A percentile compares a stretch with the other conserved stretches of the same genome.
These are phyloP conservation scores for Apotomis turbidana DNA, from an alignment of 2,888 invertebrate species.

Conservation along the genomic window DNA sequence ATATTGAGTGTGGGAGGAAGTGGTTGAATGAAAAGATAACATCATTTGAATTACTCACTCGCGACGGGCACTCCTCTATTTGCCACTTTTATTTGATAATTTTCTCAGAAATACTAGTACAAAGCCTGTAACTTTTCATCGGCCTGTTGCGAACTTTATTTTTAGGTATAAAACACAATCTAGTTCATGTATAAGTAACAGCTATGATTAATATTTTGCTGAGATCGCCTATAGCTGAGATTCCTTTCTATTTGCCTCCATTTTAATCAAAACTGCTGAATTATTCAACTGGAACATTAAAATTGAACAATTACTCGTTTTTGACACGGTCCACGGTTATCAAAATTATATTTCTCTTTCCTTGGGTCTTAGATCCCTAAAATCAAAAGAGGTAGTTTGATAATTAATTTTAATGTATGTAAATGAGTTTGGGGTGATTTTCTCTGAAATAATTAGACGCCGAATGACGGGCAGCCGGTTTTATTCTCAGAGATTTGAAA, in stretches of 20 bases:
- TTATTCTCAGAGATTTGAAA: slow-evolving; percentile 31
- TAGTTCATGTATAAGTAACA: too few species aligned
- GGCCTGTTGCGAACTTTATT: too few species aligned
- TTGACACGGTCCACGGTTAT: slow-evolving; percentile 4
- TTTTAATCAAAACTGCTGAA: slow-evolving; percentile 4
- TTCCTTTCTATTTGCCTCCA: not conserved
- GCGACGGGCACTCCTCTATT: too few species aligned
- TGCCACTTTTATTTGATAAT: too few species aligned
- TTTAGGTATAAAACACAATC: too few species aligned
- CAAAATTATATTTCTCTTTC: slow-evolving; percentile 30
- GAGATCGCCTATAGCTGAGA: too few species aligned
- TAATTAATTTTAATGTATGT: slow-evolving; percentile 75
- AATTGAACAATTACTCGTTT: slow-evolving; percentile 29
- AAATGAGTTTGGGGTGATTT: slow-evolving; percentile 62
- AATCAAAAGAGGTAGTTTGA: slow-evolving; percentile 58
- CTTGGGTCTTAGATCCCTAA: slow-evolving; percentile 42
- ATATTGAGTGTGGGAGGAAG: too few species aligned
- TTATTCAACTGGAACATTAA: slow-evolving; percentile 7
- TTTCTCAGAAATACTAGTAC: too few species aligned
- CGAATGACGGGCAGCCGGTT: slow-evolving; percentile 49
- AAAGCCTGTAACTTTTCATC: too few species aligned
- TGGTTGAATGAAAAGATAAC: too few species aligned
- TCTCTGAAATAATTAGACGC: slow-evolving; percentile 54
- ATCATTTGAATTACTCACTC: too few species aligned
- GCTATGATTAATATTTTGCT: too few species aligned